Percentiles rank a stretch among this genome's conserved stretches.
Evolutionary conservation across 2,888 invertebrate species (phyloP).

Genomic region (Teinopalpus imperialis): DNA sequence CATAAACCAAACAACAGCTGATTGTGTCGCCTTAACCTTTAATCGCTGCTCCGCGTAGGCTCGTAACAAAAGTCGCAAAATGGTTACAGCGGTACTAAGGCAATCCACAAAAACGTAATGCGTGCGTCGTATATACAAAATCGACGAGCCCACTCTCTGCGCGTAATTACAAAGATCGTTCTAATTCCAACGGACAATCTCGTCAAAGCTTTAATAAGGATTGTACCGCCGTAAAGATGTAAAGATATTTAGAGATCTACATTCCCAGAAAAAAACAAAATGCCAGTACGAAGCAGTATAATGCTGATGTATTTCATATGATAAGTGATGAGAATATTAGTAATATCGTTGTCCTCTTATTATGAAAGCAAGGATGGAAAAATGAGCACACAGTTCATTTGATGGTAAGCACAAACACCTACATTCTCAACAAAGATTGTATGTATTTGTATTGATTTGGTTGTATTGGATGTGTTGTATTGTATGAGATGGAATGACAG

Average conservation of each 20-base stretch:
- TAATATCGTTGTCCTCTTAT: too few species aligned
- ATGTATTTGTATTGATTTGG: too few species aligned
- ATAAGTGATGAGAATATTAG: too few species aligned
- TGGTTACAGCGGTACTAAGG: background rate
- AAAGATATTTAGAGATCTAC: background rate
- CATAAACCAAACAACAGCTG: slow-evolving; percentile 18
- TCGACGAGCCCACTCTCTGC: slow-evolving; percentile 29
- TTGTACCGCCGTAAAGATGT: slow-evolving; percentile 26
- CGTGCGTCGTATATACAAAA: slow-evolving; percentile 22
- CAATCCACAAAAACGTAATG: slow-evolving; percentile 17
- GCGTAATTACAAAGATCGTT: slow-evolving; percentile 43
- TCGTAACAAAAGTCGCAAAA: slow-evolving; percentile 22
- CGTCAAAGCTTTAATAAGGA: slow-evolving; percentile 35
- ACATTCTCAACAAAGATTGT: too few species aligned
- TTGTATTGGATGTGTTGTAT: too few species aligned
- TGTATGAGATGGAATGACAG: too few species aligned
- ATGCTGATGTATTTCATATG: too few species aligned
- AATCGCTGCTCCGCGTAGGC: slow-evolving; percentile 5
- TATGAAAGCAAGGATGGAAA: too few species aligned
- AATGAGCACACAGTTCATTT: too few species aligned
- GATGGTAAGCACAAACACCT: too few species aligned
- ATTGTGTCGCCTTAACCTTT: slow-evolving; percentile 9
- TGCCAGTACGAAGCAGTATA: too few species aligned
- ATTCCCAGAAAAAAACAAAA: background rate
- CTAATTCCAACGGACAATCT: slow-evolving; percentile 33